Conservation (phyloP, 2,888 invertebrate genomes). For the Drepanosiphum platanoidis region DNA sequence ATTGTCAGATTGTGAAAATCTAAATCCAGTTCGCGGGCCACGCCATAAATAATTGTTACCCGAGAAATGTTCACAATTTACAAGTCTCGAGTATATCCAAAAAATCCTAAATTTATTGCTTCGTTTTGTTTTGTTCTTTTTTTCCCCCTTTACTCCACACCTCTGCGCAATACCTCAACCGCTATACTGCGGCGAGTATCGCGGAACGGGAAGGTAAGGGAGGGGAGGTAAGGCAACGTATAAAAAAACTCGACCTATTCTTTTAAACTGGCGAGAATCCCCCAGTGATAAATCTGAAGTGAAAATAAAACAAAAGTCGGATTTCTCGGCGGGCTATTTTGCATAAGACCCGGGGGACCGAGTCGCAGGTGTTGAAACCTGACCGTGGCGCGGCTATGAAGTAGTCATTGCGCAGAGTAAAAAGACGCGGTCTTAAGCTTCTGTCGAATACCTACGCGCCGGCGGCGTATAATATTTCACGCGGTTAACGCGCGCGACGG, state of each 20-base stretch:
- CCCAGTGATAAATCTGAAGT: conserved; percentile 54
- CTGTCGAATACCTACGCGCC: conserved; percentile 3
- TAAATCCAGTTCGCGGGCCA: conserved; percentile 36
- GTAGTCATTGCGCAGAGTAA: conserved; percentile 48
- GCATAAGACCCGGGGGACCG: conserved; percentile 52
- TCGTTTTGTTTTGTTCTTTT: neutral
- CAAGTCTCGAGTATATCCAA: conserved; percentile 53
- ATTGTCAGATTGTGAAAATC: conserved; percentile 40
- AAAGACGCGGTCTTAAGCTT: conserved; percentile 42
- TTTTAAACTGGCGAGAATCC: conserved; percentile 54
- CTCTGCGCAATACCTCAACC: neutral
- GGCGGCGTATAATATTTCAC: neutral
- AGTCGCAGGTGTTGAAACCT: conserved; percentile 58
- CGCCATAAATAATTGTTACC: conserved; percentile 59
- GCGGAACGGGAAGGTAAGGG: neutral
- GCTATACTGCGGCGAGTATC: conserved; percentile 3
- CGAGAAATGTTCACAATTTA: conserved; percentile 51
- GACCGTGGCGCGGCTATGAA: conserved; percentile 38
- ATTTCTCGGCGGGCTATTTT: conserved; percentile 54
- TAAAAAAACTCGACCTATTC: conserved; percentile 54
- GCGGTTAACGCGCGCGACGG: neutral
- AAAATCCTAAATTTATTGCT: conserved; percentile 58
- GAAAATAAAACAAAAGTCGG: conserved; percentile 60
- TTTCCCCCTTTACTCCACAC: conserved; percentile 12
- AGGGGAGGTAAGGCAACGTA: conserved; percentile 31